Conservation (phyloP, 1,140 invertebrate genomes). For the Drosophila nebulosa region DNA sequence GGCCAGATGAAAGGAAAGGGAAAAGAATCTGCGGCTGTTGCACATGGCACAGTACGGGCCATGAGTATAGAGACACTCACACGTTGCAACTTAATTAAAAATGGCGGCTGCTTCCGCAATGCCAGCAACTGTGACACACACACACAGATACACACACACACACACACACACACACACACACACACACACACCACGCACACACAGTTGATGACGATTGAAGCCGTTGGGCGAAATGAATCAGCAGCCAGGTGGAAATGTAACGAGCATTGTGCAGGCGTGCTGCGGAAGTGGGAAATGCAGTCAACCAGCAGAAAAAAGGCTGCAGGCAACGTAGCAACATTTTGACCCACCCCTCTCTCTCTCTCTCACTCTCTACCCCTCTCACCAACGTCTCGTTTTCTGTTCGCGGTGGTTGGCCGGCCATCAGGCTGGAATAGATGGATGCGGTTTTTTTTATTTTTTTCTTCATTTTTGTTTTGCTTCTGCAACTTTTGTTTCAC, state of each 20-base stretch:
- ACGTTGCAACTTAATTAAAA: constrained; percentile 63
- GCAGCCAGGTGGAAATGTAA: constrained; percentile 55
- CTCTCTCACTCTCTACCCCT: not conserved
- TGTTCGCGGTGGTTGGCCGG: too few species aligned
- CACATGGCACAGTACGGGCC: constrained; percentile 16
- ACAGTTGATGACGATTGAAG: constrained; percentile 38
- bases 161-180: constrained; percentile 26
- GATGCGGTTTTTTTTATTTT: not conserved
- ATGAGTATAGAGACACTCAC: constrained; percentile 35
- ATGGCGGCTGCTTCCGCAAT: constrained; percentile 52
- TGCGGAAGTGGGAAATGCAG: constrained; percentile 26
- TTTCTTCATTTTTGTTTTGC: constrained; percentile 23
- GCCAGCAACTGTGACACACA: constrained; percentile 29
- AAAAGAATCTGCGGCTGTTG: too few species aligned
- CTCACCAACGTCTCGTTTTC: not conserved
- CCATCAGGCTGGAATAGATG: constrained; percentile 28
- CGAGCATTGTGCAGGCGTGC: constrained; percentile 46
- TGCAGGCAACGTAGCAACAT: not conserved
- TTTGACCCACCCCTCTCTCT: not conserved
- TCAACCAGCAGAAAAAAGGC: constrained; percentile 8
- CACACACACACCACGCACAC: not conserved
- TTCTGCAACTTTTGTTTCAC: constrained; percentile 54
- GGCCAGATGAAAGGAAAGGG: too few species aligned
- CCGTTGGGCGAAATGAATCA: constrained; percentile 50
- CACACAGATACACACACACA: constrained; percentile 1